Conservation (phyloP, 2,797 vertebrate species). For the Odontamblyopus lacepedii region DNA sequence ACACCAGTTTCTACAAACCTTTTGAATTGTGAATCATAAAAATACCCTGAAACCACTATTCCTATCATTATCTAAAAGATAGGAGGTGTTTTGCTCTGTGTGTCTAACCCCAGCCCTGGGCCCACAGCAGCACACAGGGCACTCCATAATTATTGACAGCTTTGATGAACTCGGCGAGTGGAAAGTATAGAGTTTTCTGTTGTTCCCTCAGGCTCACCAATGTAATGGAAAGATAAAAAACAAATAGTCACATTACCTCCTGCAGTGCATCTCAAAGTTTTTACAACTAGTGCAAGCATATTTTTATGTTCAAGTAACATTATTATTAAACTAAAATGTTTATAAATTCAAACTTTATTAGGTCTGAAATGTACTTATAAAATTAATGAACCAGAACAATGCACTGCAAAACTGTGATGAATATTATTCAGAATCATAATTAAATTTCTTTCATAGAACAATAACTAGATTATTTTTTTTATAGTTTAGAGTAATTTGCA, state of each 20-base stretch:
- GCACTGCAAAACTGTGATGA: no score
- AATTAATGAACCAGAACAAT: background rate
- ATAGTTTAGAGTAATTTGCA: background rate
- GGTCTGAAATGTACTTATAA: background rate
- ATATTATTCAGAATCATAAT: no score
- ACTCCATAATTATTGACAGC: conserved; percentile 86
- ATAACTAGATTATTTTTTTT: background rate
- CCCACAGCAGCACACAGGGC: conserved; percentile 48
- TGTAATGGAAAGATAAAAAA: conserved; percentile 88
- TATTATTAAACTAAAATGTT: background rate
- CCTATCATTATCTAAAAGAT: background rate
- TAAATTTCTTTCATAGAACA: background rate
- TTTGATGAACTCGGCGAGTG: conserved; percentile 80
- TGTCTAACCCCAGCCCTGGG: conserved; percentile 51
- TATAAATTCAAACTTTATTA: background rate
- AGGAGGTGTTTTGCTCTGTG: background rate
- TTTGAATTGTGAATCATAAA: background rate
- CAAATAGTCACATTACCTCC: conserved; percentile 33
- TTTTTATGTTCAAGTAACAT: background rate
- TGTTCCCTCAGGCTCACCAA: conserved; percentile 67
- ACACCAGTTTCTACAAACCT: background rate
- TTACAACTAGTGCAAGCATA: background rate
- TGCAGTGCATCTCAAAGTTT: background rate
- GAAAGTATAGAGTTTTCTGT: conserved; percentile 76
- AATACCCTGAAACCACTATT: background rate